A percentile compares a stretch with the other conserved stretches of the same genome.
These are phyloP conservation scores for Perca flavescens DNA, from an alignment of 2,113 vertebrate species.

Conservation along the genomic window DNA sequence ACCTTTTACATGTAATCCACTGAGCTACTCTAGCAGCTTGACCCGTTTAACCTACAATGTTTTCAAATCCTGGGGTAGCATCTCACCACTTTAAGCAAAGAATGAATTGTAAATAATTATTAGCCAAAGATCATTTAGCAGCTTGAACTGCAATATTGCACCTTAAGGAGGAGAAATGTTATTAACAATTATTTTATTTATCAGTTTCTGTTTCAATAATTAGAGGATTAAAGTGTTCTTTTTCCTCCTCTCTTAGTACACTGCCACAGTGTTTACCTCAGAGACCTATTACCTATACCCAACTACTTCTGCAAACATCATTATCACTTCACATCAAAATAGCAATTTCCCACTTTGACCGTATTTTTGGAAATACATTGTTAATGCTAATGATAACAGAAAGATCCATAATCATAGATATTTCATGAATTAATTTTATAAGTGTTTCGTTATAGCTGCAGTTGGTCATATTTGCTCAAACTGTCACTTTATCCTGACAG, in stretches of 20 bases:
- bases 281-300: neutral
- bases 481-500: no score
- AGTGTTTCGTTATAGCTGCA: neutral
- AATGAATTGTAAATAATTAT: neutral
- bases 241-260: neutral
- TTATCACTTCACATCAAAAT: slow-evolving; percentile 12
- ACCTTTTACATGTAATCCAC: neutral
- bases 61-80: neutral
- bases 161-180: neutral
- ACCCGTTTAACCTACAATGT: neutral
- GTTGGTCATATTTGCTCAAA: no score
- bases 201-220: slow-evolving; percentile 7
- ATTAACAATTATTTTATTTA: neutral
- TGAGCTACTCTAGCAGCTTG: neutral
- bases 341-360: slow-evolving; percentile 3
- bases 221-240: slow-evolving; percentile 10
- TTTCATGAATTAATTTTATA: neutral
- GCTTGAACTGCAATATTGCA: neutral
- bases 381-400: neutral
- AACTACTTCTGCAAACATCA: slow-evolving; percentile 12
- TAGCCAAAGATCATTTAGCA: neutral
- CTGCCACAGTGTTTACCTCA: slow-evolving; percentile 35
- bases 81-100: neutral
- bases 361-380: neutral
- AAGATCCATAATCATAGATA: neutral